phyloP scores from a whole-genome alignment of 2,113 vertebrate genomes.

The Chrysochloris asiatica region DNA sequence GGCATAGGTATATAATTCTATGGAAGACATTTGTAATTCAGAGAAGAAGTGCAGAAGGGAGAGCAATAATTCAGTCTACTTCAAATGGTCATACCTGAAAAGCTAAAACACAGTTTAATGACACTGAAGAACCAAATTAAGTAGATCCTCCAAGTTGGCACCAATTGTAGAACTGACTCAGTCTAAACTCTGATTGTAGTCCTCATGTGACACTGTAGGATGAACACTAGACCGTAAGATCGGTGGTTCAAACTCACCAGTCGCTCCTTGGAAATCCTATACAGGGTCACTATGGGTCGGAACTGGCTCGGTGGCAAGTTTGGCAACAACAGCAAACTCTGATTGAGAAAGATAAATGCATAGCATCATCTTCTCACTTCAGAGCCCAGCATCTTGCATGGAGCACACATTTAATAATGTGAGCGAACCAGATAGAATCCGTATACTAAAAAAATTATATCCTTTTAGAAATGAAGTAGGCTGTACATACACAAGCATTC shows the following conservation, averaged over 20 bases:
- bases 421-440: neutral
- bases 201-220: too few species aligned
- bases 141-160: neutral
- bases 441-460: neutral
- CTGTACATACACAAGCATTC: neutral
- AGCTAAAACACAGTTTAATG: neutral
- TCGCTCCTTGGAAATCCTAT: too few species aligned
- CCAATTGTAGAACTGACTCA: neutral
- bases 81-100: neutral
- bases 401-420: accelerated
- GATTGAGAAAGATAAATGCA: neutral
- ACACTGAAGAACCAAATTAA: neutral
- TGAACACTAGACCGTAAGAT: too few species aligned
- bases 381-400: neutral
- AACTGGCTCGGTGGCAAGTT: too few species aligned
- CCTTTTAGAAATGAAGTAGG: neutral
- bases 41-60: neutral
- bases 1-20: neutral
- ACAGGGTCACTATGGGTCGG: too few species aligned
- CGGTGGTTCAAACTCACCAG: too few species aligned
- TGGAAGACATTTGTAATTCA: neutral
- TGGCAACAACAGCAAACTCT: too few species aligned
- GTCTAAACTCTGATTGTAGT: too few species aligned
- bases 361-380: too few species aligned
- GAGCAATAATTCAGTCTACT: neutral